Percentiles rank a stretch among this genome's conserved stretches.
phyloP scores from a whole-genome alignment of 2,113 vertebrate genomes.

The Fulmarus glacialis region DNA sequence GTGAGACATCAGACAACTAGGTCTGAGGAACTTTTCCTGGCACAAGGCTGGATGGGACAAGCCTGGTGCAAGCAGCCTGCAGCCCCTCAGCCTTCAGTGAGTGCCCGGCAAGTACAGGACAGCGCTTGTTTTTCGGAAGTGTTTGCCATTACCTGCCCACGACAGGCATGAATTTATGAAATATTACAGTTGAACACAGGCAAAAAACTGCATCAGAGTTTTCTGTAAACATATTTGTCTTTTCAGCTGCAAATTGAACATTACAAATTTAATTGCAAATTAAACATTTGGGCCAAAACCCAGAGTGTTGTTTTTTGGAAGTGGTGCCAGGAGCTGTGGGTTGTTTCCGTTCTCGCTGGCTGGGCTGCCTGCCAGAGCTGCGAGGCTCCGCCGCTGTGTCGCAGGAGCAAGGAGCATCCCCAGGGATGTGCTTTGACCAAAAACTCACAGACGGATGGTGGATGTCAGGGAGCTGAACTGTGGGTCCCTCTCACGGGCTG shows the following conservation, averaged over 20 bases:
- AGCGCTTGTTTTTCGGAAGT: background rate
- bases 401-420: background rate
- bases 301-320: background rate
- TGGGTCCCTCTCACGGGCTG: background rate
- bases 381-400: background rate
- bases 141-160: background rate
- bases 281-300: background rate
- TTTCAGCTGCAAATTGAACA: conserved; percentile 12
- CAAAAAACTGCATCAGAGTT: background rate
- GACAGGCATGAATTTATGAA: background rate
- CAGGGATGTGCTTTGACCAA: background rate
- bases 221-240: conserved; percentile 11
- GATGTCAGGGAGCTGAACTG: background rate
- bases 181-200: background rate
- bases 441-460: background rate
- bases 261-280: conserved; percentile 3
- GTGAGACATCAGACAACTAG: background rate
- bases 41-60: background rate
- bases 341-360: background rate
- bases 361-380: background rate
- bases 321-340: background rate
- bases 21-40: background rate
- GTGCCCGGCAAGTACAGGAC: background rate
- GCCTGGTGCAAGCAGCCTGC: background rate
- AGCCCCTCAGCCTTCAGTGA: rapidly evolving